Percentiles rank a stretch among this genome's conserved stretches.
Conservation (phyloP, 2,113 vertebrate genomes). For the Tachysurus vachellii region DNA sequence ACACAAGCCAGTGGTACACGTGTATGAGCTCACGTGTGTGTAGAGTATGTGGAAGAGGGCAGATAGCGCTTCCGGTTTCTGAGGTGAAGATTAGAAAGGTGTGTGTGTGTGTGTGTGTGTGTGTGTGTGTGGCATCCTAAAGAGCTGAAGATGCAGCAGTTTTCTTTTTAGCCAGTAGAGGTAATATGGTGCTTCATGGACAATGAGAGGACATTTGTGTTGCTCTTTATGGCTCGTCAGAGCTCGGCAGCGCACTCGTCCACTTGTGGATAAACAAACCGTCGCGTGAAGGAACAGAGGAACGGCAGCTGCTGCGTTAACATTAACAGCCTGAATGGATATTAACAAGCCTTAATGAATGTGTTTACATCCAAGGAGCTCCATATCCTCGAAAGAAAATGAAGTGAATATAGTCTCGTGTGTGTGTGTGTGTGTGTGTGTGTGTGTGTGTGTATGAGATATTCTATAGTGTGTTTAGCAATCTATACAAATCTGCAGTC, state of each 20-base stretch:
- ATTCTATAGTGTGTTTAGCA: too few species aligned
- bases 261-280: background rate
- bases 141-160: background rate
- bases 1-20: background rate
- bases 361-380: background rate
- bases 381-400: background rate
- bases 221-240: background rate
- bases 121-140: conserved; percentile 23
- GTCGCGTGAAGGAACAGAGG: background rate
- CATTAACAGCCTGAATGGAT: background rate
- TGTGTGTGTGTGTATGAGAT: background rate
- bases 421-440: background rate
- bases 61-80: background rate
- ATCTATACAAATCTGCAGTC: too few species aligned
- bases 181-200: background rate
- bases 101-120: conserved; percentile 24
- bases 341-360: conserved; percentile 27
- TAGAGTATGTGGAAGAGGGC: background rate
- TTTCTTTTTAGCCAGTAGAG: background rate
- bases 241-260: background rate
- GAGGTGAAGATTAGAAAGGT: background rate
- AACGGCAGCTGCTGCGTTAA: background rate
- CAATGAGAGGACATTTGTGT: background rate
- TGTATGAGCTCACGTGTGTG: background rate
- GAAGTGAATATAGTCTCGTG: background rate